Evolutionary conservation across 2,888 invertebrate genomes (phyloP).

Genomic region (Chesias legatella): DNA sequence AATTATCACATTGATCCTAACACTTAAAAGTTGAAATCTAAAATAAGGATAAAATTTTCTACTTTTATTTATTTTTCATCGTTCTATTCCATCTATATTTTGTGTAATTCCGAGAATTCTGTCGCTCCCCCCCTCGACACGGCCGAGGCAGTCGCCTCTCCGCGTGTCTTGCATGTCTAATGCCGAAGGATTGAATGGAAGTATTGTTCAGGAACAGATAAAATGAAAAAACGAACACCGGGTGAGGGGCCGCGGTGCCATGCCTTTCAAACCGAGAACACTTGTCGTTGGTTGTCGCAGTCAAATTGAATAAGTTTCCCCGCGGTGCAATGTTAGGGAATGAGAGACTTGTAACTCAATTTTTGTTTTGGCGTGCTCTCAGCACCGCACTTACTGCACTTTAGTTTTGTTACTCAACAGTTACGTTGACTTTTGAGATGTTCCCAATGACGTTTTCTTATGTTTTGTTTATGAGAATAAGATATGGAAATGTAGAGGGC

Average conservation of each 20-base stretch:
- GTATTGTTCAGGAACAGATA: slow-evolving; percentile 67
- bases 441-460: too few species aligned
- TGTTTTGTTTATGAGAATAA: too few species aligned
- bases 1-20: too few species aligned
- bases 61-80: too few species aligned
- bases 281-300: slow-evolving; percentile 56
- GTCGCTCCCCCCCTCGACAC: slow-evolving; percentile 3
- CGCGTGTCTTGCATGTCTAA: slow-evolving; percentile 70
- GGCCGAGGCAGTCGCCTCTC: slow-evolving; percentile 51
- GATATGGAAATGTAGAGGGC: too few species aligned
- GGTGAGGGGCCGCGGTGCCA: slow-evolving; percentile 58
- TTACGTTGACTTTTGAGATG: too few species aligned
- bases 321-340: slow-evolving; percentile 55
- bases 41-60: too few species aligned
- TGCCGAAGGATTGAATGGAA: slow-evolving; percentile 63
- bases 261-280: slow-evolving; percentile 65
- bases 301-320: slow-evolving; percentile 75
- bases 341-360: slow-evolving; percentile 1
- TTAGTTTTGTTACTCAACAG: too few species aligned
- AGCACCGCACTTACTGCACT: slow-evolving; percentile 1
- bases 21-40: too few species aligned
- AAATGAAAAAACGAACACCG: slow-evolving; percentile 55
- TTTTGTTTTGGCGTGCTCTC: slow-evolving; percentile 8
- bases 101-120: slow-evolving; percentile 5
- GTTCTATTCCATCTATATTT: too few species aligned